These are phyloP conservation scores for Thunnus albacares DNA, from an alignment of 2,797 vertebrate species.

Conservation along the genomic window DNA sequence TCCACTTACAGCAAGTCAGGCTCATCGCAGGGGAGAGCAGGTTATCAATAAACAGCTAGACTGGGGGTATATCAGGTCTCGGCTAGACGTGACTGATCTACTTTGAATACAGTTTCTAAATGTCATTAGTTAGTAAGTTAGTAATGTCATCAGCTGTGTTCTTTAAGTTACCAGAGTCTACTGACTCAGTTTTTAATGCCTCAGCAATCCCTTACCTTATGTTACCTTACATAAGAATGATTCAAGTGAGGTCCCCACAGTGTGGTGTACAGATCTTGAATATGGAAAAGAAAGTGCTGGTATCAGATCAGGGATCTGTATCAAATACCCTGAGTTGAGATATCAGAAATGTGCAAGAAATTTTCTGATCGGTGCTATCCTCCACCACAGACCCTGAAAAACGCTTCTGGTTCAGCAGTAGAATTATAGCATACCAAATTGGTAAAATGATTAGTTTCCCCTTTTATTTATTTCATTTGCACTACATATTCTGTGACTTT, in stretches of 20 bases:
- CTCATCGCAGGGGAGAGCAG: neutral
- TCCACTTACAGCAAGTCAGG: neutral
- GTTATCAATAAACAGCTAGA: slow-evolving; percentile 1
- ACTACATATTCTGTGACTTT: neutral
- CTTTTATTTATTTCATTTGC: neutral
- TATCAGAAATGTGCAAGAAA: neutral
- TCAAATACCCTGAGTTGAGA: neutral
- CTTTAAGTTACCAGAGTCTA: neutral
- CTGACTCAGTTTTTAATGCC: neutral
- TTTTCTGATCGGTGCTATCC: neutral
- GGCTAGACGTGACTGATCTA: too few species aligned
- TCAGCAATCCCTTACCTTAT: neutral
- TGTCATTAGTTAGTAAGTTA: too few species aligned
- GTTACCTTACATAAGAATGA: neutral
- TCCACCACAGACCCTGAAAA: neutral
- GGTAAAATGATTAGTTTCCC: neutral
- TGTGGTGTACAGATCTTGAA: neutral
- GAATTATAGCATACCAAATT: neutral
- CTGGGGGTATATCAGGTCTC: neutral
- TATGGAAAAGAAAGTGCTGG: neutral
- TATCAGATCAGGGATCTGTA: neutral
- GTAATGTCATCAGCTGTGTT: neutral
- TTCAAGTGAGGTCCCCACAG: neutral
- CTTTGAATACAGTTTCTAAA: too few species aligned
- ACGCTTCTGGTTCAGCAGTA: neutral